Evolutionary conservation across 2,113 vertebrate species (phyloP), one percentile per base, ranked within the genome.

Genomic region (Brachyhypopomus gauderio): DNA sequence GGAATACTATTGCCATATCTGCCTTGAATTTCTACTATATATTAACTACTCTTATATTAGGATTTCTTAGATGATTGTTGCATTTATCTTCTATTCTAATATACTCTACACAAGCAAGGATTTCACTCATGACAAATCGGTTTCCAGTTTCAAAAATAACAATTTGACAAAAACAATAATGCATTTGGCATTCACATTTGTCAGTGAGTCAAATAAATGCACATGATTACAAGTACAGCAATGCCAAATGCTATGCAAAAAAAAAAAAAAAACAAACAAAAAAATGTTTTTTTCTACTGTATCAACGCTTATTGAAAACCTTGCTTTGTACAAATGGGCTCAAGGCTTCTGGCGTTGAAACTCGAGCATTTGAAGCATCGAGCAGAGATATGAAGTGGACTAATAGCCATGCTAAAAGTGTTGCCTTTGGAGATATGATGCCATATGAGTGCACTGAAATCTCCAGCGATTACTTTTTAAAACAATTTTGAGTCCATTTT

Each of bases 21-120:
- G 94, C 94, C 94, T 96, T 95, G 94, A 93, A 92, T 96, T 96
- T 95, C 90, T 95, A 86, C 83, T 88, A 41, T 90, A 93, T 86
- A 89, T 94, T 92, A 93, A 80, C 12, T 45, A 45, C 41, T 93
- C 90, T 91, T 88, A 79, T 90, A 88, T 74, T 86, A 91, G 91
- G 89, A 89, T 94, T 94, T 93, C 75, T 58, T 89, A 90, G 81
- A 90, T 7, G 86, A 88, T 85, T 86, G 38, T 82, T 85, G 78
- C 14, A 81, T 88, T 89, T 70, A 58, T 75, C 81, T 41, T 56
- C 63, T 59, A 70, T 34, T 48, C 67, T 60, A 52, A 69, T 72
- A 64, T 72, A 63, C 14, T 34, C 67, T 20, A 78, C 63, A 55
- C 52, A 22, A 60, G 22, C 79, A 41, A 74, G 41, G 66, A 56